Evolutionary conservation across 1,140 invertebrate genomes (phyloP).

Genomic region (Scaptomyza hsui): DNA sequence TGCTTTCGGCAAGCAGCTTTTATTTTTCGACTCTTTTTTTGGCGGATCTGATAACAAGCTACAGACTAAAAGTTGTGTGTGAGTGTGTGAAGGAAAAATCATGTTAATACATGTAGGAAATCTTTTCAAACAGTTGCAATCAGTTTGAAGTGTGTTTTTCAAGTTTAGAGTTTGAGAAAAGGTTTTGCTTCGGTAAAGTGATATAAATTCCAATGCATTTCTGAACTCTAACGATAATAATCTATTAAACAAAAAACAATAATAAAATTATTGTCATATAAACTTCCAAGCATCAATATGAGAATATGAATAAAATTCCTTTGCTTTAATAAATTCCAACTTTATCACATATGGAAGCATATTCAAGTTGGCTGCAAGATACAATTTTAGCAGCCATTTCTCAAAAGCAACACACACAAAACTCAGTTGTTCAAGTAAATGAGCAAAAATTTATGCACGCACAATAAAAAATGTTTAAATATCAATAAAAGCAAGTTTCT

Average conservation of each 20-base stretch:
- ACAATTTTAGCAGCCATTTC: neutral
- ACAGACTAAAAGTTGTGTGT: neutral
- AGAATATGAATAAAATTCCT: neutral
- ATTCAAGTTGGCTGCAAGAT: conserved; percentile 2
- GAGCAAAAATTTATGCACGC: conserved; percentile 65
- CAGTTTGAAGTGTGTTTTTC: conserved; percentile 6
- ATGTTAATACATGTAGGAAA: conserved; percentile 24
- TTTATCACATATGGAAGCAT: conserved; percentile 11
- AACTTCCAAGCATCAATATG: neutral
- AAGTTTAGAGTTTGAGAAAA: neutral
- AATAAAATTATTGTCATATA: too few species aligned
- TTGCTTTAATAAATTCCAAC: conserved; percentile 30
- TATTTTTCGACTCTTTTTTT: neutral
- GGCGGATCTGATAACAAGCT: conserved; percentile 15
- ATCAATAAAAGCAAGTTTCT: conserved; percentile 69
- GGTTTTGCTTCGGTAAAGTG: neutral
- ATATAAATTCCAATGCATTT: too few species aligned
- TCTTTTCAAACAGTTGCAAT: conserved; percentile 22
- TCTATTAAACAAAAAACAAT: too few species aligned
- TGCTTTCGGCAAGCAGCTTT: neutral
- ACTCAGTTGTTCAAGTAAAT: conserved; percentile 41
- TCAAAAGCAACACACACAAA: neutral
- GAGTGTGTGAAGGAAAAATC: conserved; percentile 1
- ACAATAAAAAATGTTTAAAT: conserved; percentile 76
- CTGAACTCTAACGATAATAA: too few species aligned